Conservation (phyloP, 2,113 vertebrate species). For the Pantherophis guttatus region DNA sequence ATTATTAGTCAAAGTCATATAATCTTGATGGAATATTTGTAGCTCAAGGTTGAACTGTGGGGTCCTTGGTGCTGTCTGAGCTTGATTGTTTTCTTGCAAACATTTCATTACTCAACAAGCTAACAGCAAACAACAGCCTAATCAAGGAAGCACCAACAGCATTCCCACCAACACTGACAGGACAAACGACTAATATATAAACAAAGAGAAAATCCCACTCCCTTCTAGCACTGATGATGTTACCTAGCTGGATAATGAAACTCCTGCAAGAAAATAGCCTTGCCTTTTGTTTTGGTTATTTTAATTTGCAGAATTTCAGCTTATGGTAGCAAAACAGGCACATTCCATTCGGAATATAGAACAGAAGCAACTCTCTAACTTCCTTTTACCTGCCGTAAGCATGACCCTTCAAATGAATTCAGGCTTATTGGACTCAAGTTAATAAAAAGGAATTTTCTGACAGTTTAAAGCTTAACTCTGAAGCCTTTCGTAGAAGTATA, state of each 20-base stretch:
- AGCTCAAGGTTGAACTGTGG: background rate
- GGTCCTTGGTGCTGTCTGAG: background rate
- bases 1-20: background rate
- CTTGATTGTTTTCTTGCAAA: background rate
- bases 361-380: background rate
- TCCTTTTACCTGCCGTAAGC: conserved; percentile 1
- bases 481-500: background rate
- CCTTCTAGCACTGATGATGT: background rate
- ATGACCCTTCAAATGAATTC: conserved; percentile 5
- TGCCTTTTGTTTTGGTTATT: background rate
- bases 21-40: background rate
- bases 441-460: conserved; percentile 30
- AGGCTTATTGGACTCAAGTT: background rate
- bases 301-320: background rate
- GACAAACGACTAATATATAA: background rate
- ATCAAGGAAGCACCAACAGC: background rate
- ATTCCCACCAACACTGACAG: background rate
- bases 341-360: background rate
- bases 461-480: background rate
- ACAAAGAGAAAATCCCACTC: background rate
- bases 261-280: background rate
- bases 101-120: background rate
- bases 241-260: background rate
- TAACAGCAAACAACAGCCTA: background rate
- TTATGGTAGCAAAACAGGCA: background rate